Percentiles rank a stretch among this genome's conserved stretches.
phyloP scores from a whole-genome alignment of 1,140 invertebrate genomes.

The Drosophila truncata region DNA sequence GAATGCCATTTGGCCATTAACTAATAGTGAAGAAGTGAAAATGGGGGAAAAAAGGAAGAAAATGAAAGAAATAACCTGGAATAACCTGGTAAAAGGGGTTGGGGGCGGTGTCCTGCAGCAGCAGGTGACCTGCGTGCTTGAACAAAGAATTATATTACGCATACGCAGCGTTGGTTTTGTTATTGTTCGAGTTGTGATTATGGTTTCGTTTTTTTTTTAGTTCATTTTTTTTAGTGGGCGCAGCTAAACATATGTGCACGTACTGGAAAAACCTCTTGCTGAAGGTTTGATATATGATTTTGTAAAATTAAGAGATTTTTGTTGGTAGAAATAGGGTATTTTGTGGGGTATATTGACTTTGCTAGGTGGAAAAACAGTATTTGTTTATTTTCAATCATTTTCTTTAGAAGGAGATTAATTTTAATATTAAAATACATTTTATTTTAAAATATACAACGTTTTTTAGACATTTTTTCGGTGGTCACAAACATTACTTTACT shows the following conservation, averaged over 20 bases:
- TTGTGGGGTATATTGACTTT: background rate
- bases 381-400: too few relatives aligned
- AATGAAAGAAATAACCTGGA: too few relatives aligned
- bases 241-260: constrained; percentile 53
- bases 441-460: too few relatives aligned
- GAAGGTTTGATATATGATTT: constrained; percentile 58
- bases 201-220: background rate
- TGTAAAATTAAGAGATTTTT: constrained; percentile 47
- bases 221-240: constrained; percentile 32
- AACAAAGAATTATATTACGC: constrained; percentile 65
- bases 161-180: constrained; percentile 51
- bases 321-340: constrained; percentile 2
- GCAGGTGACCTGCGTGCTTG: constrained; percentile 48
- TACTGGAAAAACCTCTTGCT: constrained; percentile 45
- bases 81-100: background rate
- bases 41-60: background rate
- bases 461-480: too few relatives aligned
- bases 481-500: too few relatives aligned
- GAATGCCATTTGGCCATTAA: constrained; percentile 72
- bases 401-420: too few relatives aligned
- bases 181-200: constrained; percentile 32
- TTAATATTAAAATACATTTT: too few relatives aligned
- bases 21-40: constrained; percentile 18
- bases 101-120: constrained; percentile 34
- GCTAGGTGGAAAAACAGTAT: too few relatives aligned